These are phyloP conservation scores for Bibio marci DNA, from an alignment of 2,888 invertebrate species.

Conservation along the genomic window DNA sequence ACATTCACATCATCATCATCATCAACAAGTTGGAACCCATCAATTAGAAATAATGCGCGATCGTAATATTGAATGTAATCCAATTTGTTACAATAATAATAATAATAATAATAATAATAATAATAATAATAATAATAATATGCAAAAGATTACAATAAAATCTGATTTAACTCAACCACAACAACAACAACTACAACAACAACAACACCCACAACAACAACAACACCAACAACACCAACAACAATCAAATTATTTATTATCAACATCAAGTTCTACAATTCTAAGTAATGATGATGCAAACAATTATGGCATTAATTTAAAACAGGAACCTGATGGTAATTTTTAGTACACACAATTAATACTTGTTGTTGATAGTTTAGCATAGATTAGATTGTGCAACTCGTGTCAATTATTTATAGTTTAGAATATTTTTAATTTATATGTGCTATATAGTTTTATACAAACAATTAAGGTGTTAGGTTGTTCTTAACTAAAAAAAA, in stretches of 20 bases:
- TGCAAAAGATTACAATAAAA: too few relatives aligned
- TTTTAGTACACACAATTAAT: too few relatives aligned
- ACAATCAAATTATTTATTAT: neutral
- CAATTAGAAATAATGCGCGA: neutral
- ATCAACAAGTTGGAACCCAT: neutral
- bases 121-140: neutral
- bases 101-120: neutral
- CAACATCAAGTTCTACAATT: neutral
- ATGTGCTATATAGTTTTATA: too few relatives aligned
- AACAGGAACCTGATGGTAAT: slow-evolving; percentile 4
- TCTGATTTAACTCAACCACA: too few relatives aligned
- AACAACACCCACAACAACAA: too few relatives aligned
- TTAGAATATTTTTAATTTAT: too few relatives aligned
- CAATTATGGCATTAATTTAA: slow-evolving; percentile 2
- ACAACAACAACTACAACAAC: too few relatives aligned
- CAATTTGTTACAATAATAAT: neutral
- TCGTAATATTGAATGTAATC: neutral
- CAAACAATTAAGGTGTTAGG: too few relatives aligned
- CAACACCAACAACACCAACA: neutral
- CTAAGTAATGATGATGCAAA: neutral
- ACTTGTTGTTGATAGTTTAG: too few relatives aligned
- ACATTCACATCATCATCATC: slow-evolving; percentile 7
- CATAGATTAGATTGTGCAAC: too few relatives aligned
- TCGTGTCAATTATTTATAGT: too few relatives aligned
- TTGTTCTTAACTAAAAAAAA: too few relatives aligned